Evolutionary conservation across 2,797 vertebrate genomes (phyloP).

Genomic region (Gobio occitaniae): DNA sequence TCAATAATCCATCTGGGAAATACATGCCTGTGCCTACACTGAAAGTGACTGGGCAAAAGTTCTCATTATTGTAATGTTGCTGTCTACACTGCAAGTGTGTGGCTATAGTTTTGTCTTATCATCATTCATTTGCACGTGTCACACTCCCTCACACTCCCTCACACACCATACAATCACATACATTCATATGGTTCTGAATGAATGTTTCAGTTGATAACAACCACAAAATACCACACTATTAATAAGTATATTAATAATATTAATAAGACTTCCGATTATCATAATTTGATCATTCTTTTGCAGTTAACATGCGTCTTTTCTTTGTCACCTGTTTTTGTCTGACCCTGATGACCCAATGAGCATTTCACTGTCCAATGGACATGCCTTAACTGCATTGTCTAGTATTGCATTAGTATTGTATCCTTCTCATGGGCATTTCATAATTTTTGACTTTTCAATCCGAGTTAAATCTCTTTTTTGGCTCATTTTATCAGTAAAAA

Average conservation of each 20-base stretch:
- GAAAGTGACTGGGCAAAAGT: neutral
- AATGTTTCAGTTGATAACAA: neutral
- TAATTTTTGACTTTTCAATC: too few relatives aligned
- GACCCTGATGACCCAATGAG: too few relatives aligned
- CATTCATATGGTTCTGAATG: neutral
- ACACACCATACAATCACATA: constrained; percentile 7
- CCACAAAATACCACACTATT: neutral
- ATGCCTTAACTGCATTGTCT: too few relatives aligned
- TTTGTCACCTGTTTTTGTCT: too few relatives aligned
- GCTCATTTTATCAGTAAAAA: too few relatives aligned
- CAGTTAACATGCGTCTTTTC: too few relatives aligned
- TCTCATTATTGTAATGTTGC: neutral
- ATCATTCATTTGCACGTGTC: neutral
- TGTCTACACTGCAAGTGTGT: neutral
- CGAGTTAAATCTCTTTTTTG: too few relatives aligned
- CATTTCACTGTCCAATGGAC: too few relatives aligned
- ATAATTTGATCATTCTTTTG: too few relatives aligned
- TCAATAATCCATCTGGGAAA: constrained; percentile 1
- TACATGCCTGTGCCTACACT: neutral
- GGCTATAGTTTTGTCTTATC: neutral
- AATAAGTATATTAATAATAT: neutral
- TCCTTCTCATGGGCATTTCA: too few relatives aligned
- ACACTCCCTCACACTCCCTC: neutral
- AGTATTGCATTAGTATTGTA: too few relatives aligned
- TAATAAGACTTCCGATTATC: neutral